Conservation (phyloP, 2,113 vertebrate species). For the Xiphorhynchus elegans region DNA sequence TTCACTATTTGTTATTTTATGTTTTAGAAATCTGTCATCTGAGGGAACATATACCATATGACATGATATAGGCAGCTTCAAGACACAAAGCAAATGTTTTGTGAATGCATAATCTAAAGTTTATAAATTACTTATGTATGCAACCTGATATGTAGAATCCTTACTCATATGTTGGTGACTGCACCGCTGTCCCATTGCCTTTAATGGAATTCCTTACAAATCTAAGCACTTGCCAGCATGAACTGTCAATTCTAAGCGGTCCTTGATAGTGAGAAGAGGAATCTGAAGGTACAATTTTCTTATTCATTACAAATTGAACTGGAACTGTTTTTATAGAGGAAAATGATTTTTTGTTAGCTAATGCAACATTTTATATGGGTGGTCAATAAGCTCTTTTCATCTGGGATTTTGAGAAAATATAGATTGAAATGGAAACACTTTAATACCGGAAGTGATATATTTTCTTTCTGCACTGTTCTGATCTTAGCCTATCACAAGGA, state of each 20-base stretch:
- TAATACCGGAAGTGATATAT: background rate
- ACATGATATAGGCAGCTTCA: background rate
- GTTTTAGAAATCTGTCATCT: conserved; percentile 12
- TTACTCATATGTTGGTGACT: background rate
- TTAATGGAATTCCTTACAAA: background rate
- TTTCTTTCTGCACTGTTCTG: background rate
- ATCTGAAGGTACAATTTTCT: background rate
- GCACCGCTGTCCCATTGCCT: background rate
- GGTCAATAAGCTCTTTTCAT: background rate
- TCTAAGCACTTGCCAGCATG: background rate
- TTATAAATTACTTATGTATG: background rate
- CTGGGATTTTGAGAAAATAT: background rate
- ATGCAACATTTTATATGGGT: background rate
- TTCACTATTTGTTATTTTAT: background rate
- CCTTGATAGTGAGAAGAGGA: background rate
- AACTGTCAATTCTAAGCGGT: background rate
- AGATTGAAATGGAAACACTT: background rate
- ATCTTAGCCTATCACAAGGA: background rate
- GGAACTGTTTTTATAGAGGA: background rate
- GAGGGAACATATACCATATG: background rate
- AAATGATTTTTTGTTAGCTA: background rate
- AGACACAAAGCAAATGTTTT: background rate
- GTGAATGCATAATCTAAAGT: background rate
- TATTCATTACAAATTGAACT: background rate
- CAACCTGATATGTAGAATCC: background rate